phyloP scores from a whole-genome alignment of 2,113 vertebrate species.

The Sinosuthora webbiana region DNA sequence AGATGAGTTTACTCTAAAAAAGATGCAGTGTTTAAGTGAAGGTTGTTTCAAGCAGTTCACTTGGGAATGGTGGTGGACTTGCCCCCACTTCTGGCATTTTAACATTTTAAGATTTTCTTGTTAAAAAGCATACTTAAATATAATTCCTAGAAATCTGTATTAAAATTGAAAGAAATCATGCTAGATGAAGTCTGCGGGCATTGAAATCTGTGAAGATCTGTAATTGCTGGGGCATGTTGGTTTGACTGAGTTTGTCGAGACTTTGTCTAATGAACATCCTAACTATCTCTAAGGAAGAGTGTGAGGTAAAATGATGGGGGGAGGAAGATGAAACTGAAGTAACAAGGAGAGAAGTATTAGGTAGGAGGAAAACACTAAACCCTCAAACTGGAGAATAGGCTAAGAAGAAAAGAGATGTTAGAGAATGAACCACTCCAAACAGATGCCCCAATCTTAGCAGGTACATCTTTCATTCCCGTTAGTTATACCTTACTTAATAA shows the following conservation, averaged over 20 bases:
- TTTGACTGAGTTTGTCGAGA: background rate
- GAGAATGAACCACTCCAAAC: background rate
- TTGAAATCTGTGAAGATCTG: background rate
- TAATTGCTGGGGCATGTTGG: background rate
- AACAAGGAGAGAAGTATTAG: background rate
- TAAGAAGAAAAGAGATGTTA: background rate
- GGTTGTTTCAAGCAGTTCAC: background rate
- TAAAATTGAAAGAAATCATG: background rate
- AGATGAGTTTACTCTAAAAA: background rate
- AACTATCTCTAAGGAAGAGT: background rate
- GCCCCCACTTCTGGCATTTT: background rate
- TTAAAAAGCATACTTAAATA: background rate
- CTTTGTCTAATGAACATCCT: background rate
- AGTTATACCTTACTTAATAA: background rate
- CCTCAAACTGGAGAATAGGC: background rate
- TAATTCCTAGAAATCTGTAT: background rate
- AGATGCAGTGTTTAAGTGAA: background rate
- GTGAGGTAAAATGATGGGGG: background rate
- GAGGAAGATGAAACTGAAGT: background rate
- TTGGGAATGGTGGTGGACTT: background rate
- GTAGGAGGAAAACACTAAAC: background rate
- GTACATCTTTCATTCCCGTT: background rate
- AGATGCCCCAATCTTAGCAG: background rate
- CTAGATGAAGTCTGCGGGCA: background rate
- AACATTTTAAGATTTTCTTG: background rate